Evolutionary conservation across 2,113 vertebrate species (phyloP).

Genomic region (Pogonocichla stellata): DNA sequence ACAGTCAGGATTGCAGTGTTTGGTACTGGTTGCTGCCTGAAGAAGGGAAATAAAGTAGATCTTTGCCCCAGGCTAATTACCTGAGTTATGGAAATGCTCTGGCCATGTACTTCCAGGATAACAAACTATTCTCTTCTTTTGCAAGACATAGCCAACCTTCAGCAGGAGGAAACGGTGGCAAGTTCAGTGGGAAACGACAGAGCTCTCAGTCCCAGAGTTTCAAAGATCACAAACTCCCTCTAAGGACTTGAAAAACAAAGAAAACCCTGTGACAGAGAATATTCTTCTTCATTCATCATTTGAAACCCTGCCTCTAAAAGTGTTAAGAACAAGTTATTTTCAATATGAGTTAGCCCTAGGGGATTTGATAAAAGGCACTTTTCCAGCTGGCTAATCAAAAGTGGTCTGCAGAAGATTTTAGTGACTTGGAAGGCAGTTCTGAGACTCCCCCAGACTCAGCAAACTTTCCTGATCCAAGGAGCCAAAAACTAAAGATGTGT

Average conservation of each 20-base stretch:
- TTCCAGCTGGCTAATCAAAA: slow-evolving; percentile 26
- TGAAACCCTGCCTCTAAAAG: slow-evolving; percentile 5
- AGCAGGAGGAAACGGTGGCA: neutral
- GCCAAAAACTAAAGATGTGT: neutral
- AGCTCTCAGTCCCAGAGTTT: neutral
- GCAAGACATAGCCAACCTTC: neutral
- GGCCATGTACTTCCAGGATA: neutral
- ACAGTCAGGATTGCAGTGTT: neutral
- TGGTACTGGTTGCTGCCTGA: neutral
- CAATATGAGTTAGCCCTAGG: neutral
- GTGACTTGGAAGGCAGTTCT: neutral
- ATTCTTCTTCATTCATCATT: slow-evolving; percentile 40
- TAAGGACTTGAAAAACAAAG: slow-evolving; percentile 28
- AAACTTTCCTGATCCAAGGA: slow-evolving; percentile 25
- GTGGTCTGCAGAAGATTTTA: slow-evolving; percentile 15
- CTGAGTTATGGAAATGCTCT: neutral
- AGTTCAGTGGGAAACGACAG: neutral
- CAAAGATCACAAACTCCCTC: neutral
- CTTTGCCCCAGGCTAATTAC: neutral
- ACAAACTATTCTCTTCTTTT: neutral
- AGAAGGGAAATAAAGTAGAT: neutral
- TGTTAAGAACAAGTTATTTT: slow-evolving; percentile 38
- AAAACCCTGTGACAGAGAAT: neutral
- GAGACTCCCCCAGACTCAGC: neutral
- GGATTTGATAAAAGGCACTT: slow-evolving; percentile 29